Percentiles rank a stretch among this genome's conserved stretches.
Conservation (phyloP, 2,888 invertebrate species). For the Thera britannica region DNA sequence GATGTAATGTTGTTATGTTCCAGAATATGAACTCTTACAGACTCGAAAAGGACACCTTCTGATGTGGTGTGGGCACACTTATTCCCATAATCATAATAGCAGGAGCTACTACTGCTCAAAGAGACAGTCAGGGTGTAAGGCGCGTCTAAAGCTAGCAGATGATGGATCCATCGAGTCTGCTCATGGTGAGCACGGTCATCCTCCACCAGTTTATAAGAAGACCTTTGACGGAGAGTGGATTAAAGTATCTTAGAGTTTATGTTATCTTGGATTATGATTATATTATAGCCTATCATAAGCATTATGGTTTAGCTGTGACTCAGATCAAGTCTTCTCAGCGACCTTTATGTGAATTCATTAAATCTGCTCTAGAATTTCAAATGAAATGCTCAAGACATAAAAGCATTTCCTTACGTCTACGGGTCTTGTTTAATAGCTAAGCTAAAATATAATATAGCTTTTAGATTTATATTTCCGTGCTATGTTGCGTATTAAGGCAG, state of each 20-base stretch:
- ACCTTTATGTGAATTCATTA: too few species aligned
- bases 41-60: constrained; percentile 19
- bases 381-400: too few species aligned
- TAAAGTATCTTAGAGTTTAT: background rate
- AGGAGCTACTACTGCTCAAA: constrained; percentile 21
- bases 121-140: constrained; percentile 4
- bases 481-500: too few species aligned
- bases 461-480: too few species aligned
- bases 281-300: background rate
- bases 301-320: too few species aligned
- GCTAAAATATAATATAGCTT: too few species aligned
- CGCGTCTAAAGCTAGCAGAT: constrained; percentile 8
- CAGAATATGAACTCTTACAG: constrained; percentile 26
- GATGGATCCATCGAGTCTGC: constrained; percentile 8
- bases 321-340: too few species aligned
- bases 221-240: constrained; percentile 2
- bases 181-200: constrained; percentile 24
- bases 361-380: too few species aligned
- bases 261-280: background rate
- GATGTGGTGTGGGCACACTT: constrained; percentile 23
- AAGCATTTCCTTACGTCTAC: too few species aligned
- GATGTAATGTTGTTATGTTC: background rate
- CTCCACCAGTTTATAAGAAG: constrained; percentile 18
- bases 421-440: too few species aligned
- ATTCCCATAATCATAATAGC: constrained; percentile 8